These are phyloP conservation scores for Epinephelus malabaricus DNA, from an alignment of 2,797 vertebrate species.

Conservation along the genomic window DNA sequence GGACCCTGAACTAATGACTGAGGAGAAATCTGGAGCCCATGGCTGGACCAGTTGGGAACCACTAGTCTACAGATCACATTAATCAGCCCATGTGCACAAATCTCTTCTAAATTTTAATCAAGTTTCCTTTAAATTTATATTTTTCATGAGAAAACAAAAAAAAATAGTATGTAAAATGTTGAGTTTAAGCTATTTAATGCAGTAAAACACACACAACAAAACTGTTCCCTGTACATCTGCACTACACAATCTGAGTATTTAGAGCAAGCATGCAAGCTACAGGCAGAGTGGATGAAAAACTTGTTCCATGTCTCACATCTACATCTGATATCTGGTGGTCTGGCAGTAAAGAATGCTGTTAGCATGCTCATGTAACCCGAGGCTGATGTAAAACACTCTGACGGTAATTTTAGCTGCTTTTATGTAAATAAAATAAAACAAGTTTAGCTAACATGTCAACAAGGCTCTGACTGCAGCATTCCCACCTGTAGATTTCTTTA, in stretches of 20 bases:
- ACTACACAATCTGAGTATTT: neutral
- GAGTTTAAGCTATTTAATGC: neutral
- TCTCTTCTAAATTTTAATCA: neutral
- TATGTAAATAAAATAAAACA: neutral
- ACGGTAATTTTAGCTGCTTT: neutral
- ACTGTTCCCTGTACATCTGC: neutral
- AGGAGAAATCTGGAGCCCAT: too few relatives aligned
- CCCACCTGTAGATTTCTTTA: slow-evolving; percentile 82
- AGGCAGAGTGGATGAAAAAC: neutral
- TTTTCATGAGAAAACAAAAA: neutral
- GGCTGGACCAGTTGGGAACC: too few relatives aligned
- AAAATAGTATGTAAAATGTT: too few relatives aligned
- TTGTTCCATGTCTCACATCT: neutral
- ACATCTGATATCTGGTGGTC: neutral
- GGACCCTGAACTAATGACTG: too few relatives aligned
- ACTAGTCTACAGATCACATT: neutral
- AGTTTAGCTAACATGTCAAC: slow-evolving; percentile 1
- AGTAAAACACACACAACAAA: neutral
- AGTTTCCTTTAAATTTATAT: neutral
- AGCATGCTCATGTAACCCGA: neutral
- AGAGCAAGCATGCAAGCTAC: neutral
- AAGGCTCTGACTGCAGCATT: slow-evolving; percentile 5
- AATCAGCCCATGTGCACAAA: neutral
- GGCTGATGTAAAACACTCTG: neutral
- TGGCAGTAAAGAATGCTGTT: neutral